These are phyloP conservation scores for Tyrannus savana DNA, from an alignment of 2,113 vertebrate genomes.

Conservation along the genomic window DNA sequence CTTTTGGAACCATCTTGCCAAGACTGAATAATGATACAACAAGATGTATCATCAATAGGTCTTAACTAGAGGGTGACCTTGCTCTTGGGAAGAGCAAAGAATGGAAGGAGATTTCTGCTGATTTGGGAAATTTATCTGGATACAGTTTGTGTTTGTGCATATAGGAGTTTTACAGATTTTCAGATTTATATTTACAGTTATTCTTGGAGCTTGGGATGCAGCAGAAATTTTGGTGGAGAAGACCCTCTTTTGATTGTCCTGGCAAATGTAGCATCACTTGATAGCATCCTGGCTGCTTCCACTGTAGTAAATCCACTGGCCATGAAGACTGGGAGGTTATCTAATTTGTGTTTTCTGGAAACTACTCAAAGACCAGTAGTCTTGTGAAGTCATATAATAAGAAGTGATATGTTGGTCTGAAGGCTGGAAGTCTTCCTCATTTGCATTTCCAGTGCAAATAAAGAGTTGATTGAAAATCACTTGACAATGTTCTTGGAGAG, in stretches of 20 bases:
- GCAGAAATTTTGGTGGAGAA: not conserved
- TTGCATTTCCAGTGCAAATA: not conserved
- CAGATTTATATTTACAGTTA: not conserved
- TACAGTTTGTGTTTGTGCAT: not conserved
- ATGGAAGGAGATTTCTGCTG: not conserved
- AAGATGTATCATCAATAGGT: not conserved
- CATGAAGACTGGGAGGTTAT: not conserved
- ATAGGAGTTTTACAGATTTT: not conserved
- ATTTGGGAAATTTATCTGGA: not conserved
- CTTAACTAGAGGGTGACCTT: not conserved
- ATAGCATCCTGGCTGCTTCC: not conserved
- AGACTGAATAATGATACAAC: not conserved
- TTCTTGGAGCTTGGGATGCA: not conserved
- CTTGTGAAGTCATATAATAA: not conserved
- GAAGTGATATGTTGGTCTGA: not conserved
- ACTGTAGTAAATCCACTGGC: not conserved
- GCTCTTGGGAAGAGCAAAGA: not conserved
- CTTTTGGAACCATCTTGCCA: not conserved
- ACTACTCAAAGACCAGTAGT: not conserved
- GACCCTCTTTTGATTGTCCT: not conserved
- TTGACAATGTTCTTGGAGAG: not conserved
- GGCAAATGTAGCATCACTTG: not conserved
- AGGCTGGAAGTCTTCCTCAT: not conserved
- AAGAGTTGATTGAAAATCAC: not conserved
- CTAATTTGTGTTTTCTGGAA: not conserved